Evolutionary conservation across 2,113 vertebrate genomes (phyloP), one percentile per base, ranked within the genome.

Genomic region (Malurus elegans): DNA sequence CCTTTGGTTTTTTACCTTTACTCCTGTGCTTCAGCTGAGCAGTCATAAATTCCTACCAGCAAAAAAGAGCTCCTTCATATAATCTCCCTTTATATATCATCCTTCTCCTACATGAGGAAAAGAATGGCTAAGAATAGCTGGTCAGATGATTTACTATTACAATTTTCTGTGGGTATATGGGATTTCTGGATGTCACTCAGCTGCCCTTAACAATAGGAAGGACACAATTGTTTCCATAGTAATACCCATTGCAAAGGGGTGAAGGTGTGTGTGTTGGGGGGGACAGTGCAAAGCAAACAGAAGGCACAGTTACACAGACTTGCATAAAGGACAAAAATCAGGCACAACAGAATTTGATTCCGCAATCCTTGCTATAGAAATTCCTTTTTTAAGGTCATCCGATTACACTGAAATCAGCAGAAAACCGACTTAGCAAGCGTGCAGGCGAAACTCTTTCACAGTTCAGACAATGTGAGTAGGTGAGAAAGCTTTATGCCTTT

Each of bases 131-230:
- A 96, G 92, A 96, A 96, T 96, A 93, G 93, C 79, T 88, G 91
- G 95, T 96, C 95, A 96, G 94, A 96, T 96, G 88, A 96, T 97
- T 96, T 96, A 95, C 90, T 94, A 96, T 95, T 96, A 96, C 92
- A 96, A 97, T 97, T 94, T 96, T 96, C 95, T 84, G 83, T 2
- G 69, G 69, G 72, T 96, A 95, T 96, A 96, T 92, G 93, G 92
- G 90, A 91, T 95, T 83, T 94, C 85, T 96, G 82, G 90, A 96
- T 97, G 94, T 95, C 93, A 93, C 86, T 96, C 95, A 95, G 92
- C 72, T 95, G 92, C 92, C 88, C 84, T 95, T 86, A 93, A 94
- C 93, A 96, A 96, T 93, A 92, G 94, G 94, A 92, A 96, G 92
- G 95, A 90, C 92, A 96, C 93, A 95, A 94, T 67, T 94, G 94